These are phyloP conservation scores for Vipera ursinii DNA, from an alignment of 2,797 vertebrate species.

Conservation along the genomic window DNA sequence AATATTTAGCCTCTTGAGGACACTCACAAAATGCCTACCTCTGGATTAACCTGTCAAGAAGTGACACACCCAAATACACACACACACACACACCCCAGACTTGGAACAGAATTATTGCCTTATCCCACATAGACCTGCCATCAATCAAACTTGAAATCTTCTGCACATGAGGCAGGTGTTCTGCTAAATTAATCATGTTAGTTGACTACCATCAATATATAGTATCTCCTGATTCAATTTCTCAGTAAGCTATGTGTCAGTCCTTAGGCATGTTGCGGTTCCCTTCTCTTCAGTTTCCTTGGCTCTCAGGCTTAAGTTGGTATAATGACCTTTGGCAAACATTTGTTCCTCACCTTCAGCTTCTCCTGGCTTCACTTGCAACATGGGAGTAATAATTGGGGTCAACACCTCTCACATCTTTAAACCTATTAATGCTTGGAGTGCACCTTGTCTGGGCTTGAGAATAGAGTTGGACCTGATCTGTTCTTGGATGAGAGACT, in stretches of 20 bases:
- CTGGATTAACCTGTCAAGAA: neutral
- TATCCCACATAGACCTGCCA: neutral
- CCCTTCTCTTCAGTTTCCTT: neutral
- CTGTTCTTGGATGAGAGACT: neutral
- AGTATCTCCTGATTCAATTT: neutral
- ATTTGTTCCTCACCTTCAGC: neutral
- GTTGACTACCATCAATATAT: neutral
- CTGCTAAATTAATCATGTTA: neutral
- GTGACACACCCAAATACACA: neutral
- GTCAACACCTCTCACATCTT: neutral
- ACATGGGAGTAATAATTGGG: neutral
- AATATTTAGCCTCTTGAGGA: neutral
- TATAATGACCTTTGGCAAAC: neutral
- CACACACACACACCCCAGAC: neutral
- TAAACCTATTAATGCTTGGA: neutral
- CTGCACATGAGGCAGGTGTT: neutral
- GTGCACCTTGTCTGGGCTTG: neutral
- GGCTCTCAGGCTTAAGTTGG: neutral
- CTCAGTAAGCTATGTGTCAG: neutral
- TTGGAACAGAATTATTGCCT: neutral
- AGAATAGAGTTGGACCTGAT: neutral
- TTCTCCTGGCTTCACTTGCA: neutral
- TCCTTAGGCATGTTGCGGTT: neutral
- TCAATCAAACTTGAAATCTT: neutral
- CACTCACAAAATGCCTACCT: neutral